Evolutionary conservation across 2,113 vertebrate genomes (phyloP).

Genomic region (Tragulus kanchil): DNA sequence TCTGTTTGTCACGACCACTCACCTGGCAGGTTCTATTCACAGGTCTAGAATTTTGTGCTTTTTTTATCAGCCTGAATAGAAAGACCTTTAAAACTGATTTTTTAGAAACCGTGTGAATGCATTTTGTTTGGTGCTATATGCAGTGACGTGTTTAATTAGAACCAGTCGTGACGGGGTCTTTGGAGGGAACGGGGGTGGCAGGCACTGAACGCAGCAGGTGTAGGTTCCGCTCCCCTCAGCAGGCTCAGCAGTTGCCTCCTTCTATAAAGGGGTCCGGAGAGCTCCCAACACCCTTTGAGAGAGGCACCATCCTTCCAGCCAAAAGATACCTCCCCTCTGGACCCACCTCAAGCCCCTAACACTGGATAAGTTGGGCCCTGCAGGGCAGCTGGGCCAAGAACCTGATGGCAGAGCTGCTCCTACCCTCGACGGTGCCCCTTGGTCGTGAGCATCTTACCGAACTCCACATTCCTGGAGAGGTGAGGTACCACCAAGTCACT

Average conservation of each 20-base stretch:
- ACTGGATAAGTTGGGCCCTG: fast-evolving
- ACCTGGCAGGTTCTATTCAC: not conserved
- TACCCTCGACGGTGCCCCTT: not conserved
- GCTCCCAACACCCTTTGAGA: not conserved
- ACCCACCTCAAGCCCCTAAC: not conserved
- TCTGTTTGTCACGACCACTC: not conserved
- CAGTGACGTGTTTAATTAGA: conserved; percentile 93
- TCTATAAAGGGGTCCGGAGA: not conserved
- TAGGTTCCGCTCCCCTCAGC: not conserved
- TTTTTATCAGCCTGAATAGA: conserved; percentile 89
- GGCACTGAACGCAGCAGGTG: not conserved
- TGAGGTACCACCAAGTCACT: not conserved
- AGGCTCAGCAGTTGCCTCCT: not conserved
- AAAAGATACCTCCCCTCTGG: not conserved
- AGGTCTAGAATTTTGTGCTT: no score
- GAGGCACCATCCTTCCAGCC: not conserved
- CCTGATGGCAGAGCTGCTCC: fast-evolving
- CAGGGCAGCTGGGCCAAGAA: not conserved
- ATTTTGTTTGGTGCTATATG: conserved; percentile 93
- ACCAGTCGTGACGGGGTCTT: conserved; percentile 85
- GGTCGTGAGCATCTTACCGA: no score
- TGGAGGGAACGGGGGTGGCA: not conserved
- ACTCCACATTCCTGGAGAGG: not conserved
- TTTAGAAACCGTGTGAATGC: conserved; percentile 89
- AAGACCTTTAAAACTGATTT: conserved; percentile 89